Evolutionary conservation across 2,113 vertebrate genomes (phyloP).

Genomic region (Entomyzon cyanotis): DNA sequence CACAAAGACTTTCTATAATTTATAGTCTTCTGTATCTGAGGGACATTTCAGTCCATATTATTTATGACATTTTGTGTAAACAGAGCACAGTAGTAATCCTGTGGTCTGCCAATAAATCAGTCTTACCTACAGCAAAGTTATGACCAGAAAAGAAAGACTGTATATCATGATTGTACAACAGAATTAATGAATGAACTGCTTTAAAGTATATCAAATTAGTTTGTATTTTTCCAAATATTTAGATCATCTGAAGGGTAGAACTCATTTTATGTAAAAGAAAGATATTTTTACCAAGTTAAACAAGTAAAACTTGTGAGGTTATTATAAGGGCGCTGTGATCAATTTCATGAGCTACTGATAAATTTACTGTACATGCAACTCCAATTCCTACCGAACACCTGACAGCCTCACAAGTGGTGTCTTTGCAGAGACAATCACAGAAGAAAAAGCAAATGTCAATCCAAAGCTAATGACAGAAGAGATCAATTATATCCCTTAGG

Average conservation of each 20-base stretch:
- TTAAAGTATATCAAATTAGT: neutral
- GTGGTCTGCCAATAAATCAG: conserved; percentile 11
- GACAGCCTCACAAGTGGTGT: neutral
- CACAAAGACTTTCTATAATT: conserved; percentile 10
- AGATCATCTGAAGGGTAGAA: neutral
- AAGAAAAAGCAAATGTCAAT: neutral
- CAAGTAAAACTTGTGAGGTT: neutral
- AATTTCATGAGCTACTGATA: neutral
- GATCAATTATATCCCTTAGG: neutral
- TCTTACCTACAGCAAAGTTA: neutral
- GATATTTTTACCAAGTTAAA: neutral
- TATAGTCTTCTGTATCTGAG: neutral
- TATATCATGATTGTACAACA: neutral
- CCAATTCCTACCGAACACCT: neutral
- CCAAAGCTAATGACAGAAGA: neutral
- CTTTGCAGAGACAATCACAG: neutral
- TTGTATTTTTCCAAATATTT: neutral
- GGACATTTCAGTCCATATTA: neutral
- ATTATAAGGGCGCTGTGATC: neutral
- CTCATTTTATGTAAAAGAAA: neutral
- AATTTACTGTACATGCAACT: neutral
- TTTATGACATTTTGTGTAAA: conserved; percentile 20
- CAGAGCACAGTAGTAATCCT: neutral
- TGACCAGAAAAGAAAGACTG: neutral
- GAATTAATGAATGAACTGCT: neutral